phyloP scores from a whole-genome alignment of 2,113 vertebrate species.

The Ahaetulla prasina region DNA sequence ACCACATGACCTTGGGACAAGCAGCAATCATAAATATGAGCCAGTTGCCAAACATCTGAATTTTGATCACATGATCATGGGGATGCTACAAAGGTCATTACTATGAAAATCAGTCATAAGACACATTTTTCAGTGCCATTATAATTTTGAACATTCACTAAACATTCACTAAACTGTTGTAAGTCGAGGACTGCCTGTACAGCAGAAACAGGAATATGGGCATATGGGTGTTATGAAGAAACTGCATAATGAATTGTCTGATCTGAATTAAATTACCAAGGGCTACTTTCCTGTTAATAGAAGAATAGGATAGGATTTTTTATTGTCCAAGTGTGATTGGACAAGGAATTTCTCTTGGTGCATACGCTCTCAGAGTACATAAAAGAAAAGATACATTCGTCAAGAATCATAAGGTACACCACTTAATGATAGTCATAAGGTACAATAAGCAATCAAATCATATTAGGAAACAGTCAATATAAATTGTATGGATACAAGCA shows the following conservation, averaged over 20 bases:
- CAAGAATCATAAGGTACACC: no score
- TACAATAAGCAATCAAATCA: no score
- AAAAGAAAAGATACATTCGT: no score
- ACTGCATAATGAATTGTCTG: constrained; percentile 26
- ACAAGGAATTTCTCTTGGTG: no score
- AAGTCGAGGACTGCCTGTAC: background rate
- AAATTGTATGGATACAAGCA: no score
- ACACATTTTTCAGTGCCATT: background rate
- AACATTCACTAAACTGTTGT: background rate
- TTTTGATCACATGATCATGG: background rate
- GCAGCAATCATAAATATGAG: background rate
- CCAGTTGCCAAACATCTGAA: background rate
- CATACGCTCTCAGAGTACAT: no score
- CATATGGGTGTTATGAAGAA: background rate
- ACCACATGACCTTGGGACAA: background rate
- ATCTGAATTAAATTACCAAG: constrained; percentile 15
- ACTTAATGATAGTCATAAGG: no score
- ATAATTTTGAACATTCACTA: background rate
- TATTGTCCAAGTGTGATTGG: no score
- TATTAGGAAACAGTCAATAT: no score
- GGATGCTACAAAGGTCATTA: background rate
- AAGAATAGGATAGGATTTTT: no score
- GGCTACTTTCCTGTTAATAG: constrained; percentile 41
- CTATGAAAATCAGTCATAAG: background rate
- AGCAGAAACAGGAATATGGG: background rate